Percentiles rank a stretch among this genome's conserved stretches.
phyloP scores from a whole-genome alignment of 2,888 invertebrate genomes.

The Drosophila quinaria region DNA sequence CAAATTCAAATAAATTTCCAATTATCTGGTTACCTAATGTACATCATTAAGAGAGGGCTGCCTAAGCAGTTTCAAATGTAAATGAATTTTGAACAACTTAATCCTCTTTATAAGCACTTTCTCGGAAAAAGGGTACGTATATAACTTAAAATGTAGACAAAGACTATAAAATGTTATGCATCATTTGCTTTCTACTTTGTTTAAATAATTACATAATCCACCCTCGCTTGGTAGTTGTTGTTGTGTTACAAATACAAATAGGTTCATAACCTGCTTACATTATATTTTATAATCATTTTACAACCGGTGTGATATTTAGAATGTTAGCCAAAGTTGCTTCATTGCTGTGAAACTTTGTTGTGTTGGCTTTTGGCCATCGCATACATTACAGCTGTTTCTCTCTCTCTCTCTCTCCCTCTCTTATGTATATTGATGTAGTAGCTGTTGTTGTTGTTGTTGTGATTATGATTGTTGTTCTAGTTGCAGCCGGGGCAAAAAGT shows the following conservation, averaged over 20 bases:
- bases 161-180: neutral
- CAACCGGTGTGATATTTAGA: conserved; percentile 78
- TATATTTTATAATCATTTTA: conserved; percentile 82
- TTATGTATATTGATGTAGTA: conserved; percentile 31
- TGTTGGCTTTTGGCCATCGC: conserved; percentile 46
- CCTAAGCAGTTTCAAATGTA: neutral
- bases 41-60: conserved; percentile 6
- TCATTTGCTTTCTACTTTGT: neutral
- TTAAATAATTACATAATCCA: conserved; percentile 5
- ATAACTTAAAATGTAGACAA: too few species aligned
- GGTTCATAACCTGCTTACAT: conserved; percentile 52
- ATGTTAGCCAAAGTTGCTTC: conserved; percentile 72
- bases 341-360: conserved; percentile 60
- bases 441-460: conserved; percentile 28
- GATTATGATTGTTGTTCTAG: conserved; percentile 58
- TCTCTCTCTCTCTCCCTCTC: conserved; percentile 5
- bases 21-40: neutral
- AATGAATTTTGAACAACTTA: neutral
- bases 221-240: conserved; percentile 15
- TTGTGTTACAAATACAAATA: conserved; percentile 10
- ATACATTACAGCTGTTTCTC: conserved; percentile 44
- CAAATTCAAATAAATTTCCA: neutral
- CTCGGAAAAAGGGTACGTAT: too few species aligned
- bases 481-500: conserved; percentile 61
- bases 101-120: neutral